Evolutionary conservation across 1,140 invertebrate genomes (phyloP).

Genomic region (Drosophila arizonae): DNA sequence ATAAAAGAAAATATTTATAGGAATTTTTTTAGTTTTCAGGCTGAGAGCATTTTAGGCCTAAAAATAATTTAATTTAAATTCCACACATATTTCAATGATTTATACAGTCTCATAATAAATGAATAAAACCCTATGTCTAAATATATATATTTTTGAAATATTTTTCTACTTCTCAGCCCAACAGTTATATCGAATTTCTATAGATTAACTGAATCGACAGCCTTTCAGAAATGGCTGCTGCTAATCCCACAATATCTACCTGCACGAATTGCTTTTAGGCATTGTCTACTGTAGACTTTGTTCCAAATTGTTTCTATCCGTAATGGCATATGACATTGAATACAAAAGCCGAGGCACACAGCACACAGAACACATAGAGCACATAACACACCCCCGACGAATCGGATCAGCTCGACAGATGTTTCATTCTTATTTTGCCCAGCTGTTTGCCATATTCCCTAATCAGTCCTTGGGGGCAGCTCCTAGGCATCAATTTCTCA

Average conservation of each 20-base stretch:
- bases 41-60: too few species aligned
- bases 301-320: conserved; percentile 23
- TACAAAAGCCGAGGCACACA: neutral
- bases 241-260: conserved; percentile 22
- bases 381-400: conserved; percentile 19
- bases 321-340: conserved; percentile 39
- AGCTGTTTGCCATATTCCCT: conserved; percentile 41
- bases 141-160: neutral
- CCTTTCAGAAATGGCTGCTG: neutral
- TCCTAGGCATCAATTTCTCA: conserved; percentile 16
- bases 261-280: conserved; percentile 6
- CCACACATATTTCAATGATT: neutral
- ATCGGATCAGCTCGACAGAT: conserved; percentile 22
- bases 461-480: conserved; percentile 28
- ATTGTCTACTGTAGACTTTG: conserved; percentile 22
- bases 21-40: too few species aligned
- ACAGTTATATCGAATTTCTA: neutral
- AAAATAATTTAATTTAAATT: neutral
- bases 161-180: neutral
- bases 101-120: too few species aligned
- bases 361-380: neutral
- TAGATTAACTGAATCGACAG: neutral
- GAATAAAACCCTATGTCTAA: too few species aligned
- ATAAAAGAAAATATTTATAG: too few species aligned
- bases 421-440: neutral